Percentiles rank a stretch among this genome's conserved stretches.
Evolutionary conservation across 1,140 invertebrate genomes (phyloP).

Genomic region (Euglossa dilemma): DNA sequence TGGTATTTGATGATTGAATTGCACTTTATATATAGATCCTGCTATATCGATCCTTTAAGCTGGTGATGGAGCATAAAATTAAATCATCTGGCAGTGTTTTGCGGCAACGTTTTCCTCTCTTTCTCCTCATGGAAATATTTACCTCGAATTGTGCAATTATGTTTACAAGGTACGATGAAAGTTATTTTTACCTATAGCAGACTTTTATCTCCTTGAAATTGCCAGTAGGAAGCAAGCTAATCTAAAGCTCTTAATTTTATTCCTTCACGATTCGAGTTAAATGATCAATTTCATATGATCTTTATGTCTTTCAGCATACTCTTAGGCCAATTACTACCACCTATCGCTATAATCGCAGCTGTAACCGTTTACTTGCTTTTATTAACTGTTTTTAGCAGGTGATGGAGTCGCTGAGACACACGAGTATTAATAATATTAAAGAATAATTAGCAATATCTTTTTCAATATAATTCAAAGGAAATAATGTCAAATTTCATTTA

Average conservation of each 20-base stretch:
- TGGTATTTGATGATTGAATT: conserved; percentile 27
- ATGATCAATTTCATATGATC: conserved; percentile 27
- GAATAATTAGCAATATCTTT: not conserved
- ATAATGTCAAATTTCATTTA: not conserved
- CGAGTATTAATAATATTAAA: not conserved
- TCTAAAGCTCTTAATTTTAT: not conserved
- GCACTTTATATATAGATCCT: conserved; percentile 37
- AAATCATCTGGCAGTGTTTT: conserved; percentile 28
- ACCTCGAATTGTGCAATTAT: conserved; percentile 10
- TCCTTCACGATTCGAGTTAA: not conserved
- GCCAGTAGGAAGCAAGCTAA: not conserved
- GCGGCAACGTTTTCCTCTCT: conserved; percentile 3
- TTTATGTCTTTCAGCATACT: conserved; percentile 66
- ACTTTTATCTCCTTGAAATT: not conserved
- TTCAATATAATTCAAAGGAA: not conserved
- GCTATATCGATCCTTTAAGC: conserved; percentile 37
- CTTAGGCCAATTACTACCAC: conserved; percentile 40
- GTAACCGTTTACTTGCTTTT: conserved; percentile 43
- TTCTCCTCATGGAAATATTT: conserved; percentile 14
- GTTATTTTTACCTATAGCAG: no score
- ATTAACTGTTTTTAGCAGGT: conserved; percentile 68
- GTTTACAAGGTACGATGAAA: not conserved
- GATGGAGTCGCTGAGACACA: conserved; percentile 49
- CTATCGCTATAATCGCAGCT: conserved; percentile 39
- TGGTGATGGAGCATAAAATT: conserved; percentile 57